phyloP scores from a whole-genome alignment of 2,113 vertebrate species.

The Lipophrys pholis region DNA sequence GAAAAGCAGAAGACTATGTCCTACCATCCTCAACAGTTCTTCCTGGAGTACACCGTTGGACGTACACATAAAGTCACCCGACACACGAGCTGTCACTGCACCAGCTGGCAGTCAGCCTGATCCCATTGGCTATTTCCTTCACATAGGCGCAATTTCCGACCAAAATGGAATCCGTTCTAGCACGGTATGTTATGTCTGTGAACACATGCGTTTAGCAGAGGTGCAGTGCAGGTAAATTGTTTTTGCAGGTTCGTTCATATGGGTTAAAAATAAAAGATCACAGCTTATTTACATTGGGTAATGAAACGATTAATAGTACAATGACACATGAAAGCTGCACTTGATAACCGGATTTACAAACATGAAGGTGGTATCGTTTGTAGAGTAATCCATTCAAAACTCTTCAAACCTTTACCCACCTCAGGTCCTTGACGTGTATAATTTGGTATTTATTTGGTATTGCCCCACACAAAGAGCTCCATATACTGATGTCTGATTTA shows the following conservation, averaged over 20 bases:
- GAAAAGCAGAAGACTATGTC: too few relatives aligned
- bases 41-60: conserved; percentile 7
- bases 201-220: neutral
- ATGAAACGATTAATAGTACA: too few relatives aligned
- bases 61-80: neutral
- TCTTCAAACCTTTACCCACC: conserved; percentile 6
- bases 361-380: neutral
- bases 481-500: neutral
- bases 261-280: too few relatives aligned
- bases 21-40: too few relatives aligned
- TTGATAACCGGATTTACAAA: neutral
- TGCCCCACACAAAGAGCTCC: neutral
- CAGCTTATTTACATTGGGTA: too few relatives aligned
- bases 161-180: neutral
- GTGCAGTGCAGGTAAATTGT: too few relatives aligned
- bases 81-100: conserved; percentile 4
- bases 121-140: conserved; percentile 20
- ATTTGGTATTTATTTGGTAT: neutral
- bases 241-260: neutral
- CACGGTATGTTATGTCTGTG: neutral
- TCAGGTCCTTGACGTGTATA: conserved; percentile 27
- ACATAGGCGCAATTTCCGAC: neutral
- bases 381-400: conserved; percentile 7
- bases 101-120: neutral
- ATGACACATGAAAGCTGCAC: neutral